Base-by-base conservation (phyloP, 2,797 vertebrate genomes). In the Pipistrellus pipistrellus region DNA sequence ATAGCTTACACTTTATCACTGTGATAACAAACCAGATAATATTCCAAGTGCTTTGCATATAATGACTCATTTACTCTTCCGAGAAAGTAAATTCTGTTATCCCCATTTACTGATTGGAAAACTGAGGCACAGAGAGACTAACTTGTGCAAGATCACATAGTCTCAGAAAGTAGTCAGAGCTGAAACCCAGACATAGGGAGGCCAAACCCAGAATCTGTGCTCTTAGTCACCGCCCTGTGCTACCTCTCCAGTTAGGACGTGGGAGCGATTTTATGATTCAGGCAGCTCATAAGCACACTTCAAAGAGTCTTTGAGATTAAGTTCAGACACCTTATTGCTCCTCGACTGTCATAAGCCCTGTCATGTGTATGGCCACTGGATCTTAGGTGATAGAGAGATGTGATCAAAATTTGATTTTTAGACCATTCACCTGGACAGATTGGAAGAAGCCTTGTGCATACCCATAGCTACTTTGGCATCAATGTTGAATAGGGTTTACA, bases 31-130 rank as follows among this genome's bases (percentile, higher is more conserved):
- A 15, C 6, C 13, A 85, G 41, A 64, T 41, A 53, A 83, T 53
- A 18, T 81, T 92, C 35, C 30, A 73, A 68, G 55, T 38, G 68
- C 12, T 93, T 93, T 81, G n/a, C 64, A 85, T 78, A 53, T 55
- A 15, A 94, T 90, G 73, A 94, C 30, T 85, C 77, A 71, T 69
- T 80, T 78, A 78, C 15, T 95, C 9, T 57, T 92, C 25, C 27
- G 73, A 21, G 20, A n/a, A 71, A 32, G 32, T 62, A 8, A 78
- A 41, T 93, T 81, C 35, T 75, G 32, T 73, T 18, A 51, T 46
- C 20, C 51, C 57, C 35, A 30, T 48, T 88, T 85, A 68, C 30
- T 87, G 48, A 51, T 51, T 46, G 38, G 82, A 66, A 92, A 91
- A 27, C 72, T 32, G 80, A 85, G 62, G 23, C 12, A 71, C 3